Evolutionary conservation across 2,888 invertebrate genomes (phyloP), one percentile per base, ranked within the genome.

Genomic region (Pelosia muscerda): DNA sequence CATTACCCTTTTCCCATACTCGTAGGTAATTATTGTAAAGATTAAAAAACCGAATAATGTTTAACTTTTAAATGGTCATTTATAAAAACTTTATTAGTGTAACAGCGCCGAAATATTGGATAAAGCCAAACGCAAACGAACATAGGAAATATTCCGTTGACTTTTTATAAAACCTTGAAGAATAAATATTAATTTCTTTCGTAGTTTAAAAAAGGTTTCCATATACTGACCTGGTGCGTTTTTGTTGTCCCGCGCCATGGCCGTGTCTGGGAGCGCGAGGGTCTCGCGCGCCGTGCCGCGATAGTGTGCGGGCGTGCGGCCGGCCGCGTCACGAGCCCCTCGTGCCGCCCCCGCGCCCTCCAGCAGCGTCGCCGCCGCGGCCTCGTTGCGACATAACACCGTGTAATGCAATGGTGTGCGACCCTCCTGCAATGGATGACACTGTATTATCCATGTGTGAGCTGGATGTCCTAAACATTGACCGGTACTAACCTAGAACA

Each of bases 381-480:
- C 96, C 76, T 96, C 96, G 86, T 97, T 97, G 86, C 97, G 97
- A 68, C 96, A 95, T 65, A 96, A 95, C 1, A 97, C 97, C 3
- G 98, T 97, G 92, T 98, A 99, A 94, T 99, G 98, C 81, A 99
- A 91, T 0, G 99, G 97, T 0, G 98, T 98, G 68, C 95, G 92
- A 61, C 95, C 95, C 79, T 90, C 93, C 92, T 94, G 57, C 34
- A 28, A 31, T 26, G 25, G 23, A 64, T n/a, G 34, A 26, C 8
- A 13, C 19, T 19, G n/a, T n/a, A 10, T 11, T 38, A 34, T 11
- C 54, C 15, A 10, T 63, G 53, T 63, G 49, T 49, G 25, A 8
- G 19, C 42, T 25, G 25, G 8, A 38, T 38, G 31, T 23, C 23
- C 53, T 53, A 62, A 63, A 31, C 55, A 63, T 55, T 55, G 54